Percentiles rank a stretch among this genome's conserved stretches.
Conservation (phyloP, 2,113 vertebrate species). For the Eulemur macaco region DNA sequence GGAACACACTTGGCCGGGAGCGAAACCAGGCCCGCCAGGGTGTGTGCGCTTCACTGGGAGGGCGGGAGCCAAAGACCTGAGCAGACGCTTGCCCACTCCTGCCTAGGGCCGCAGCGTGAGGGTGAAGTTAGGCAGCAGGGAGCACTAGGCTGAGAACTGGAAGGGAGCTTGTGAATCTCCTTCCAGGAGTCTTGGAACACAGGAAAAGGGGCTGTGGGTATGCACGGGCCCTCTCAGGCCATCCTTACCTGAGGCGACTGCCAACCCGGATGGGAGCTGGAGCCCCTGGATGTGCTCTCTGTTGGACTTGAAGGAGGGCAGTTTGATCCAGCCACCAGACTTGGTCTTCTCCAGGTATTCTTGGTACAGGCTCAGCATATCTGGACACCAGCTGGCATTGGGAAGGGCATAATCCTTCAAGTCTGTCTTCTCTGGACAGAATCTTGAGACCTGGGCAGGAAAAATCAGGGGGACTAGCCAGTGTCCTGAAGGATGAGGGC, state of each 20-base stretch:
- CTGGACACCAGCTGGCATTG: conserved; percentile 88
- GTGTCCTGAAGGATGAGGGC: neutral
- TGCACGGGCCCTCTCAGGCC: no score
- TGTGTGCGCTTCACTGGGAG: neutral
- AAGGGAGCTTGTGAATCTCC: neutral
- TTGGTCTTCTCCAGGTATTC: conserved; percentile 85
- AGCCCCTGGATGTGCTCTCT: conserved; percentile 83
- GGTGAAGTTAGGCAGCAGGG: neutral
- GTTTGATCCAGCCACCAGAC: conserved; percentile 82
- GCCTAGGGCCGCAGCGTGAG: neutral
- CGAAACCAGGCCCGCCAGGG: neutral
- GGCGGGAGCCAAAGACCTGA: neutral
- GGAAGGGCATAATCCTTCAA: conserved; percentile 87
- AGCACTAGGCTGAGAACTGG: neutral
- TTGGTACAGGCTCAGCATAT: conserved; percentile 85
- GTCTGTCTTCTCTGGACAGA: conserved; percentile 35
- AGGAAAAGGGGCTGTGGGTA: neutral
- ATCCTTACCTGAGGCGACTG: conserved; percentile 43
- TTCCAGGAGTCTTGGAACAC: neutral
- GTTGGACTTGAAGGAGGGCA: conserved; percentile 88
- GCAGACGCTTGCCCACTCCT: accelerated
- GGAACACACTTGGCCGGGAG: neutral
- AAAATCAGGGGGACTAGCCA: neutral
- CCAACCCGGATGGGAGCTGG: neutral
- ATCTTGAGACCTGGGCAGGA: conserved; percentile 61